Evolutionary conservation across 2,113 vertebrate genomes (phyloP).

Genomic region (Phalacrocorax carbo): DNA sequence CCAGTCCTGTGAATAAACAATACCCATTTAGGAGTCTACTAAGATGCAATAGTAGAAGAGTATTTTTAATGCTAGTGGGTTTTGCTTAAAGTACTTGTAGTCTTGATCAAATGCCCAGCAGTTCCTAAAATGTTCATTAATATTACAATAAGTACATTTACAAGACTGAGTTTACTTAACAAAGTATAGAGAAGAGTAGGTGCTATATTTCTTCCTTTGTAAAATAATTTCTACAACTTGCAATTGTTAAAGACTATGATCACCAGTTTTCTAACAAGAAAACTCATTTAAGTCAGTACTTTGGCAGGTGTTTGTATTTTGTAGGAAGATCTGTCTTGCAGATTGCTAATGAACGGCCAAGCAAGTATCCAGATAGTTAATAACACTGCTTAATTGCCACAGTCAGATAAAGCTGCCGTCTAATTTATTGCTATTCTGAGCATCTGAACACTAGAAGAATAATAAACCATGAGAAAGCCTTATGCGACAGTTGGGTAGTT

Average conservation of each 20-base stretch:
- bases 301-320: conserved; percentile 57
- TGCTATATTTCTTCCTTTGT: not conserved
- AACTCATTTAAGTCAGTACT: conserved; percentile 47
- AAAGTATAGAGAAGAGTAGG: not conserved
- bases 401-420: conserved; percentile 41
- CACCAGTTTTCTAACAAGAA: conserved; percentile 19
- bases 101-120: not conserved
- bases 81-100: not conserved
- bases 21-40: not conserved
- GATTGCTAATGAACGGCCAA: conserved; percentile 56
- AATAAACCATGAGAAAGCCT: conserved; percentile 23
- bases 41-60: not conserved
- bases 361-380: conserved; percentile 59
- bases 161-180: not conserved
- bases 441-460: conserved; percentile 36
- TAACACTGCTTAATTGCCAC: conserved; percentile 64
- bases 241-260: conserved; percentile 13
- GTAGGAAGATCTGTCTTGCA: conserved; percentile 46
- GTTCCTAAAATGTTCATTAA: not conserved
- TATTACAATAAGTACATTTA: not conserved
- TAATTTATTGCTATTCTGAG: conserved; percentile 64
- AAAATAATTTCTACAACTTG: conserved; percentile 9
- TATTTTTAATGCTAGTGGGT: not conserved
- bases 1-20: not conserved
- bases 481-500: not conserved